Base-by-base conservation (phyloP, 2,888 invertebrate species). In the Andrena praecox region DNA sequence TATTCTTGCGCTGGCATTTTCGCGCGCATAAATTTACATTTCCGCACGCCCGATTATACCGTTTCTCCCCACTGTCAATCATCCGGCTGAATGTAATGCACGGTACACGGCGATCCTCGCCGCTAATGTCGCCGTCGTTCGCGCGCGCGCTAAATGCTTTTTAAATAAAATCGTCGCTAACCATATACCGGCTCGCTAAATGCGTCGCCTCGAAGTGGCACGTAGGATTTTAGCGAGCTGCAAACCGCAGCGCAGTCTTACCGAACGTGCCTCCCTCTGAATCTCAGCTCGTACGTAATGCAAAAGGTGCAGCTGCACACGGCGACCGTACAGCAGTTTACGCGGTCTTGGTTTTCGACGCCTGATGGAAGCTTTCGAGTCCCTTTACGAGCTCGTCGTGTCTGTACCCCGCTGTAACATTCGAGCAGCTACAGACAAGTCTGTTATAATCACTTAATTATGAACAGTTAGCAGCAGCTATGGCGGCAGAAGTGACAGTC, bases 121-220 rank as follows among this genome's bases (percentile, higher is more conserved):
- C 6, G 31, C 20, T 20, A 52, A 52, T 52, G 20, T 31, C 66
- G 20, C 20, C 54, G 54, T 10, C 31, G 27, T 62, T 63, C 56
- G 31, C 7, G 31, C 7, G 31, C 7, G 8, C 10, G 48, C n/a
- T 66, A 60, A 79, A 80, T 54, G 66, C 24, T 66, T 79, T 77
- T 80, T 66, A 42, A 42, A 42, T 72, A 71, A 80, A 75, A 52
- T 52, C 42, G 31, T 78, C 59, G 68, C 48, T n/a, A 50, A 56
- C 66, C 72, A 29, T 24, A n/a, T 24, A n/a, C 31, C 62, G 54
- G 82, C 56, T 76, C 73, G 70, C 68, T 66, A 72, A 76, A 75
- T 35, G 73, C 75, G 42, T 71, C 72, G 72, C 82, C 82, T 80
- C 77, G 80, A 80, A 66, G 63, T 59, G 80, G 59, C 79, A 6